Percentiles rank a stretch among this genome's conserved stretches.
phyloP scores from a whole-genome alignment of 2,888 invertebrate genomes.

The Caenorhabditis angaria region DNA sequence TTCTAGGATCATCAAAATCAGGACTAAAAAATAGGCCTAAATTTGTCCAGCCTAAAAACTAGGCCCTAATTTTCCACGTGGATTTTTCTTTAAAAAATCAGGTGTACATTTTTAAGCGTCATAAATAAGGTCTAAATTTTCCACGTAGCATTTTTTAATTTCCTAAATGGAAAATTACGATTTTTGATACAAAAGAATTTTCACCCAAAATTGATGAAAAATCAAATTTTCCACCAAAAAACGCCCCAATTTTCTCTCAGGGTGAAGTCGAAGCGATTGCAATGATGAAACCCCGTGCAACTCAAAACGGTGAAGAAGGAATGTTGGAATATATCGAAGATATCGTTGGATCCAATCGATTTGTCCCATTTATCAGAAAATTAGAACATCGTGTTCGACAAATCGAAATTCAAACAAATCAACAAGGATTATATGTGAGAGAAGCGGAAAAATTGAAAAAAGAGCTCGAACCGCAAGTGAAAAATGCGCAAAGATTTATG shows the following conservation, averaged over 20 bases:
- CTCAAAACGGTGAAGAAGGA: constrained; percentile 81
- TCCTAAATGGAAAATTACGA: too few species aligned
- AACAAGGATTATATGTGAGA: constrained; percentile 75
- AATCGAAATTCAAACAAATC: constrained; percentile 81
- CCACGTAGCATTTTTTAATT: too few species aligned
- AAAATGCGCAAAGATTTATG: constrained; percentile 78
- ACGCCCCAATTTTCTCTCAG: constrained; percentile 74
- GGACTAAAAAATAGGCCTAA: too few species aligned
- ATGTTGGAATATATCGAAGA: constrained; percentile 98
- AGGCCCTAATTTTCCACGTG: too few species aligned
- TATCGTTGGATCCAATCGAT: constrained; percentile 83
- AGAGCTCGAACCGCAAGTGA: constrained; percentile 74
- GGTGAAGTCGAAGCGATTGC: constrained; percentile 99
- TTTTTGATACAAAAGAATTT: too few species aligned
- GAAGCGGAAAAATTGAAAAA: constrained; percentile 72
- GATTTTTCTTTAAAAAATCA: too few species aligned
- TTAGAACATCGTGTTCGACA: constrained; percentile 81
- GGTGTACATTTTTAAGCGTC: too few species aligned
- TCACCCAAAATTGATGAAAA: neutral
- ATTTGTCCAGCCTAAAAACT: too few species aligned
- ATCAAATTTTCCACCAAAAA: neutral
- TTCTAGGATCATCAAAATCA: too few species aligned
- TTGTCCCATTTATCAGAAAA: constrained; percentile 76
- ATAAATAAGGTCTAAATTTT: too few species aligned
- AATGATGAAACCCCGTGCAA: constrained; percentile 95